A percentile compares a stretch with the other conserved stretches of the same genome.
Conservation (phyloP, 2,888 invertebrate genomes). For the Andricus curvator region DNA sequence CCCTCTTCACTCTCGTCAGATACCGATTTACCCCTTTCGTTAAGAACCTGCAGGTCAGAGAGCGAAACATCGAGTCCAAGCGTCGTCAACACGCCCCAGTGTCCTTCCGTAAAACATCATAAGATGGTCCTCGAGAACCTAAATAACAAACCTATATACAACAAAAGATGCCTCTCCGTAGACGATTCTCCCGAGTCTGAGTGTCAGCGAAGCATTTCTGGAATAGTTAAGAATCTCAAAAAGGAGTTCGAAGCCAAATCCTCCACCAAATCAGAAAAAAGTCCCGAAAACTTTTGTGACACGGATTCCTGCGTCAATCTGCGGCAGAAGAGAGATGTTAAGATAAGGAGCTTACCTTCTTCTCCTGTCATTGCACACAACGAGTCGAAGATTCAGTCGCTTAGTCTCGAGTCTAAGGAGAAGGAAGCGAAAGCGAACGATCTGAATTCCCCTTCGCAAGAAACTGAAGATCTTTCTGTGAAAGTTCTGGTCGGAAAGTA, state of each 20-base stretch:
- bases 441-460: constrained; percentile 60
- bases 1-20: constrained; percentile 77
- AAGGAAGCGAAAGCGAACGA: constrained; percentile 55
- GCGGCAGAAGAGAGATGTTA: constrained; percentile 69
- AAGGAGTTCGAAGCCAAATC: constrained; percentile 93
- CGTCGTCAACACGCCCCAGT: constrained; percentile 78
- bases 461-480: constrained; percentile 85
- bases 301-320: constrained; percentile 52
- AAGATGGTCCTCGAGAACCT: constrained; percentile 80
- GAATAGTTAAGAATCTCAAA: constrained; percentile 91
- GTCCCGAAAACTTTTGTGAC: constrained; percentile 79
- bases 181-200: constrained; percentile 76
- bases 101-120: constrained; percentile 80
- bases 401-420: constrained; percentile 67
- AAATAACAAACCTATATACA: constrained; percentile 74
- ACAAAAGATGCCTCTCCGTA: constrained; percentile 69
- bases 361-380: constrained; percentile 84
- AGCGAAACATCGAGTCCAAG: constrained; percentile 77
- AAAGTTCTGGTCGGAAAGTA: constrained; percentile 88
- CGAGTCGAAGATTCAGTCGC: constrained; percentile 73
- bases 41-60: constrained; percentile 74
- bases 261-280: constrained; percentile 69
- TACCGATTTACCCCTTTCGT: constrained; percentile 67
- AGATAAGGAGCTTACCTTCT: constrained; percentile 73
- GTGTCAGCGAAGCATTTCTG: constrained; percentile 79